A percentile compares a stretch with the other conserved stretches of the same genome.
Evolutionary conservation across 2,113 vertebrate genomes (phyloP).

Genomic region (Tetraodon nigroviridis): DNA sequence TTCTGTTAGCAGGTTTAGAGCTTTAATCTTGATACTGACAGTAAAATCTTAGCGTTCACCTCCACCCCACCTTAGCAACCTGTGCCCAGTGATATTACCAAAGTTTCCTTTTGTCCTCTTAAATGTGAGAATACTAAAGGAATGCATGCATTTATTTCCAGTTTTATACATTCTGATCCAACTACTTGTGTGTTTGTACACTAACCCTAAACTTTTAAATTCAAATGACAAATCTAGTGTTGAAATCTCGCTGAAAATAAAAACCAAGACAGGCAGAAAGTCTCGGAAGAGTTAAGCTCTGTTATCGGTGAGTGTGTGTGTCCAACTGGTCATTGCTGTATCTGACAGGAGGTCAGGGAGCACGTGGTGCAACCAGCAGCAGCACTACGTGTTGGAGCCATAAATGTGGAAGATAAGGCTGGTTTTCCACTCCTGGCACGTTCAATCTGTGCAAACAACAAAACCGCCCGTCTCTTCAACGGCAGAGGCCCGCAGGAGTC

Average conservation of each 20-base stretch:
- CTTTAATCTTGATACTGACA: too few species aligned
- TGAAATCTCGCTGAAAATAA: background rate
- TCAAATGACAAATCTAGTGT: background rate
- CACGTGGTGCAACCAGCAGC: constrained; percentile 3
- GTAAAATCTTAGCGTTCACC: too few species aligned
- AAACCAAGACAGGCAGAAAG: background rate
- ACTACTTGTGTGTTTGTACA: too few species aligned
- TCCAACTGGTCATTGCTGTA: constrained; percentile 9
- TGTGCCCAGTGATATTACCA: constrained; percentile 8
- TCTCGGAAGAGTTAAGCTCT: background rate
- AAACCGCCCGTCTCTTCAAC: background rate
- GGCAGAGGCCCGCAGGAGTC: background rate
- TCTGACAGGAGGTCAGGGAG: constrained; percentile 15
- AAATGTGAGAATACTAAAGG: background rate
- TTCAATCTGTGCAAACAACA: background rate
- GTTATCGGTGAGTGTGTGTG: background rate
- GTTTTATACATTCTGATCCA: too few species aligned
- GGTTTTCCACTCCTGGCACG: constrained; percentile 14
- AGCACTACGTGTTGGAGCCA: constrained; percentile 4
- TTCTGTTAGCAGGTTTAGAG: too few species aligned
- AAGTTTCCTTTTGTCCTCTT: background rate
- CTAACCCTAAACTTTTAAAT: background rate
- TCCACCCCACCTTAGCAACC: background rate
- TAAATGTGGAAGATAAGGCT: constrained; percentile 21
- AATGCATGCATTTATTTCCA: too few species aligned